Conservation (phyloP, 2,888 invertebrate species). For the Meiosimyza platycephala region DNA sequence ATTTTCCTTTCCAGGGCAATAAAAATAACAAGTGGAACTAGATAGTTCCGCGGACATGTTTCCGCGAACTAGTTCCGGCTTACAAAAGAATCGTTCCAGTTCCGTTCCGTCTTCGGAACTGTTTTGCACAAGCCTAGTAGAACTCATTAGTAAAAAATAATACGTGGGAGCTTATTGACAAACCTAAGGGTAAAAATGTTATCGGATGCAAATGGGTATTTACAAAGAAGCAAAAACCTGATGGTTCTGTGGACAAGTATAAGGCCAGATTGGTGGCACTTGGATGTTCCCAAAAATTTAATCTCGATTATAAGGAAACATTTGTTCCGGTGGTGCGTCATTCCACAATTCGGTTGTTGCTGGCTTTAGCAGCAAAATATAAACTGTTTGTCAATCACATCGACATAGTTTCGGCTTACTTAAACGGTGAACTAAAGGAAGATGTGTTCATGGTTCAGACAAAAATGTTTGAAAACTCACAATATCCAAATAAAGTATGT, state of each 20-base stretch:
- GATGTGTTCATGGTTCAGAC: constrained; percentile 44
- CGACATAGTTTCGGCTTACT: constrained; percentile 41
- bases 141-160: constrained; percentile 46
- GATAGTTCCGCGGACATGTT: too few species aligned
- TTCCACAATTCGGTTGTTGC: constrained; percentile 45
- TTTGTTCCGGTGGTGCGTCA: constrained; percentile 48
- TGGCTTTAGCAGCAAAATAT: constrained; percentile 34
- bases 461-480: constrained; percentile 34
- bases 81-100: too few species aligned
- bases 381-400: constrained; percentile 40
- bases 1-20: too few species aligned
- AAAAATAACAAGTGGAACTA: too few species aligned
- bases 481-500: constrained; percentile 35
- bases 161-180: constrained; percentile 47
- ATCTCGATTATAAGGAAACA: constrained; percentile 49
- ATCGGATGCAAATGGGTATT: constrained; percentile 46
- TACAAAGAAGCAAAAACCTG: constrained; percentile 38
- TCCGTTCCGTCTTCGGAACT: too few species aligned
- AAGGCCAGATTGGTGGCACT: constrained; percentile 50
- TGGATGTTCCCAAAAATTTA: constrained; percentile 48
- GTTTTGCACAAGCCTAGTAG: too few species aligned
- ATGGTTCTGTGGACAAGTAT: constrained; percentile 45
- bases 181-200: constrained; percentile 42
- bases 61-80: too few species aligned
- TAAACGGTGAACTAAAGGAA: constrained; percentile 42